Evolutionary conservation across 2,888 invertebrate genomes (phyloP), one percentile per base, ranked within the genome.

Genomic region (Synanthedon formicaeformis): DNA sequence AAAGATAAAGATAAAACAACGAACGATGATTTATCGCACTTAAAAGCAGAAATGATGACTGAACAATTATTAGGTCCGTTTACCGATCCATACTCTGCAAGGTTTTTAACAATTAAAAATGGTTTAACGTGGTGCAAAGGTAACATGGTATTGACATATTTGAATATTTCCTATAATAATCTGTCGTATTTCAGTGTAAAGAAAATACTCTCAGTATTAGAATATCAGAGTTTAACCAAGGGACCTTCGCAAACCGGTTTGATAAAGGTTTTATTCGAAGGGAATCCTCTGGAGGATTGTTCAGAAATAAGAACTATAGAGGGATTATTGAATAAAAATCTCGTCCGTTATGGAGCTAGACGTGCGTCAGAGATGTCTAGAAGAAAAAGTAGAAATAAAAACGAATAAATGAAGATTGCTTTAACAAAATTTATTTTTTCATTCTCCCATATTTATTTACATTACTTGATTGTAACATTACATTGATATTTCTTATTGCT

Each of bases 121-220:
- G 59, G 71, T n/a, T 66, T 55, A 0, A 41, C 61, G 0, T 67
- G 66, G 52, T 76, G 75, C 41, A 53, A 56, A 0, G 82, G 81
- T 0, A 82, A 83, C 53, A 76, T 77, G 51, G n/a, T 53, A 0
- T 54, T 83, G 8, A 60, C 62, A 11, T 75, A 68, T 52, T 61
- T 83, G n/a, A 83, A 78, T 56, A 6, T 82, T 0, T 67, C 79
- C 0, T 83, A 74, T 53, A 83, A 81, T 48, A 64, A 70, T 52
- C 45, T 82, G 2, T 65, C 65, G 1, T 75, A 65, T 49, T 6
- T 62, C 0, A 65, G 66, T 16, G n/a, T 81, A 1, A 67, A 66
- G 50, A 77, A 67, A 50, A 50, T 82, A 2, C 48, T 65, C 6
- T 52, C 60, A 0, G 71, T 81, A 1, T 49, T 83, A 6, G 8